These are phyloP conservation scores for Tarsius wallacei DNA, from an alignment of 2,797 vertebrate species.

Conservation along the genomic window DNA sequence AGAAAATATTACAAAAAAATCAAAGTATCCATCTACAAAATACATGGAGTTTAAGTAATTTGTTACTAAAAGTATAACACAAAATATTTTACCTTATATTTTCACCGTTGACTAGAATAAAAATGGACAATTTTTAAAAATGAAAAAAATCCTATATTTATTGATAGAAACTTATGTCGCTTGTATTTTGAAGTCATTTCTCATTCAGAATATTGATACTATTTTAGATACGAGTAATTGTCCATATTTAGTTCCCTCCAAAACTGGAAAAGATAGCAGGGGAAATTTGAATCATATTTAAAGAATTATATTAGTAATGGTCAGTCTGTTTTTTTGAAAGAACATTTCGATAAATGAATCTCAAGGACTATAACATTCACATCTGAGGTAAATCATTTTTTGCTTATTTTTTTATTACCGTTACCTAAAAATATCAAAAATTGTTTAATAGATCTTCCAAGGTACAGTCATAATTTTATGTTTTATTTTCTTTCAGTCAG, in stretches of 20 bases:
- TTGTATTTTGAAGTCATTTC: not conserved
- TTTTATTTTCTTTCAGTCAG: slow-evolving; percentile 9
- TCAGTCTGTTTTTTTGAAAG: not conserved
- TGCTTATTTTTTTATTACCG: not conserved
- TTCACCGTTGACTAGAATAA: not conserved
- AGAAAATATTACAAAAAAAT: not conserved
- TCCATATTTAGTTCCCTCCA: not conserved
- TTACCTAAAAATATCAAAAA: slow-evolving; percentile 49
- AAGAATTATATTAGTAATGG: not conserved
- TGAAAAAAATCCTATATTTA: not conserved
- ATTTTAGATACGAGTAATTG: not conserved
- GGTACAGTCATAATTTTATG: slow-evolving; percentile 39
- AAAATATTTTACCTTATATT: not conserved
- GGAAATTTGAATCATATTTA: not conserved
- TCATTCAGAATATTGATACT: not conserved
- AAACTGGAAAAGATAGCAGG: not conserved
- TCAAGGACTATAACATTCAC: not conserved
- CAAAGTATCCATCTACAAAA: not conserved
- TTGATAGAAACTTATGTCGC: not conserved
- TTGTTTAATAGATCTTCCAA: not conserved
- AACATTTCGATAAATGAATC: slow-evolving; percentile 10
- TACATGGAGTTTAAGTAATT: not conserved
- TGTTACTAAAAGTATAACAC: not conserved
- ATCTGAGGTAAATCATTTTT: not conserved
- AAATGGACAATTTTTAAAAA: not conserved